Base-by-base conservation (phyloP, 2,888 invertebrate genomes). In the Epinotia bilunana region DNA sequence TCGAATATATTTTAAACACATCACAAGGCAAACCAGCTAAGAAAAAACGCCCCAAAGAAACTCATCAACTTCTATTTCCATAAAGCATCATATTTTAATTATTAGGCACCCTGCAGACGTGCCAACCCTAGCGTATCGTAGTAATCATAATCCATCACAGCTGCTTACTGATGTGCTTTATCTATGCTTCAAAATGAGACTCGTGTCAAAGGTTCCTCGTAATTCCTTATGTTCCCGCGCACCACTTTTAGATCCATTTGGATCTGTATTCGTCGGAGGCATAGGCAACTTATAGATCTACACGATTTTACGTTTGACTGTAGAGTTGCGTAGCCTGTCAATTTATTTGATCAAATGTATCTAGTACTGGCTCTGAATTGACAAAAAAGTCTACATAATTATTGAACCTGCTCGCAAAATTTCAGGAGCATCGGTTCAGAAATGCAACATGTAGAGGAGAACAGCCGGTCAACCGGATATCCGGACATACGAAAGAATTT, bases 91-190 rank as follows among this genome's bases (percentile, higher is more conserved):
- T 13, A 46, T 13, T 46, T 39, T 46, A 46, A 46, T 46, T 46
- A 46, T 46, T 46, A 39, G 7, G 2, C 3, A 13, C 46, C 46
- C 12, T 46, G 49, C 16, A 16, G 6, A n/a, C n/a, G 73, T 74
- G 74, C 20, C 74, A 69, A 33, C 74, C 74, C 74, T 74, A 69
- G 18, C 60, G 20, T 65, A 65, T 74, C 53, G 58, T 13, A 60
- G 78, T 87, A 87, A 90, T 90, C 89, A 90, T 88, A 88, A 91
- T 91, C 87, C 84, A 90, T 91, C 90, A 89, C 79, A 74, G 68
- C 76, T 78, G 78, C 73, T 65, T 70, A 76, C 77, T 76, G 78
- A 74, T 79, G 79, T 79, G 79, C 80, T 77, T 76, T 78, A 80
- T 79, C 79, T 81, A 79, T 79, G 80, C 76, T 77, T 53, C 72